Base-by-base conservation (phyloP, 1,140 invertebrate genomes). In the Macrotrachela quadricornifera region DNA sequence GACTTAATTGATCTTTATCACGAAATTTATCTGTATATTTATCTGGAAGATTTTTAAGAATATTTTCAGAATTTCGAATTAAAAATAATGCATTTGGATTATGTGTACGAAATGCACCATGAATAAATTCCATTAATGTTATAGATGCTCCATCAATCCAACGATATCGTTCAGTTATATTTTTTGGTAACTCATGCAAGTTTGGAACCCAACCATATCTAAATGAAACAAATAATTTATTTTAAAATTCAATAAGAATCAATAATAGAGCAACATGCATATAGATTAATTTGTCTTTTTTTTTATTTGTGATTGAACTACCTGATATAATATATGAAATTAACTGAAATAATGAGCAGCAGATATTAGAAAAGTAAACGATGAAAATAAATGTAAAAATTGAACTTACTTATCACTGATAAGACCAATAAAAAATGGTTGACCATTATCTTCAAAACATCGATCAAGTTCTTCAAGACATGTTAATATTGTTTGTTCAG, bases 91-190 rank as follows among this genome's bases (percentile, higher is more conserved):
- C 63, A 63, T 68, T 67, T 37, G 58, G 60, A 57, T 65, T 69
- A 11, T 54, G 46, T 16, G 50, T 58, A 45, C 65, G 64, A 50
- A 40, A 59, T 12, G 63, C 65, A 40, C 66, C 68, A 60, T 66
- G 61, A 37, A 70, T 50, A 37, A 70, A 60, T 56, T 70, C 68
- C 66, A 69, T 70, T 21, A 62, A 63, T 17, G 68, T 70, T 14
- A 70, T 67, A 10, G 68, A 70, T 10, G 62, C 57, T 10, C 59
- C 59, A 12, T 58, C 56, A 14, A 69, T 58, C 67, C 67, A 70
- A 21, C 57, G 21, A 55, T 66, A 69, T 9, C 17, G 30, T 40
- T 53, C 9, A 17, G 18, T 53, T 1, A 53, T 47, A 12, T 18
- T 9, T 15, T 18, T 3, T n/a, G 37, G 18, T 15, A 46, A 37